phyloP scores from a whole-genome alignment of 2,888 invertebrate genomes.

The Drosophila niveifrons region DNA sequence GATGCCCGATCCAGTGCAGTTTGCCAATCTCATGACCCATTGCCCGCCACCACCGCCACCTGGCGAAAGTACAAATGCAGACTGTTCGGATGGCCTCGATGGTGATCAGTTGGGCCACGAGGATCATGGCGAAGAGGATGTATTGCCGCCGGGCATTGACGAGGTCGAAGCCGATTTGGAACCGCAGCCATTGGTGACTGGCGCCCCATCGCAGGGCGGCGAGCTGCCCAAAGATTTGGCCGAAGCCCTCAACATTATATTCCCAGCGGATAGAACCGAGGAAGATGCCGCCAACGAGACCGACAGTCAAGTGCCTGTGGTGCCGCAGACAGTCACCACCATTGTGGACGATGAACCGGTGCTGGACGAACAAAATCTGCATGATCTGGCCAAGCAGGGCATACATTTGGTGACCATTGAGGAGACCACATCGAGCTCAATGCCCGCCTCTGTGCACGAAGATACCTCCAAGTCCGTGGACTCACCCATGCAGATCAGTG shows the following conservation, averaged over 20 bases:
- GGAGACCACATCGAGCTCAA: slow-evolving; percentile 73
- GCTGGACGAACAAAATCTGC: slow-evolving; percentile 78
- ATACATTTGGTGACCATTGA: slow-evolving; percentile 83
- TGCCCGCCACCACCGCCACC: slow-evolving; percentile 85
- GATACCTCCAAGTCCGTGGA: slow-evolving; percentile 30
- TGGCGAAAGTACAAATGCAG: slow-evolving; percentile 33
- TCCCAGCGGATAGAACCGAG: slow-evolving; percentile 86
- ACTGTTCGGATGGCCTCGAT: slow-evolving; percentile 15
- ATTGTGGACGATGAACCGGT: slow-evolving; percentile 67
- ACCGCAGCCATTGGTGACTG: slow-evolving; percentile 85
- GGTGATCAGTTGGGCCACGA: slow-evolving; percentile 27
- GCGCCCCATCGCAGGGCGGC: slow-evolving; percentile 85
- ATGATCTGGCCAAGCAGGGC: slow-evolving; percentile 83
- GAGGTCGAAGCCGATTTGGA: slow-evolving; percentile 84
- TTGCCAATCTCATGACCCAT: slow-evolving; percentile 84
- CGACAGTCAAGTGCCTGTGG: slow-evolving; percentile 19
- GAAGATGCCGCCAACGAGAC: slow-evolving; percentile 60
- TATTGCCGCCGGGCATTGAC: slow-evolving; percentile 85
- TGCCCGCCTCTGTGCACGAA: slow-evolving; percentile 34
- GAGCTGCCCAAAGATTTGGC: slow-evolving; percentile 87
- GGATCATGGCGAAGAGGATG: slow-evolving; percentile 81
- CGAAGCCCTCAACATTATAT: slow-evolving; percentile 88
- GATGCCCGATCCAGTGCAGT: slow-evolving; percentile 86
- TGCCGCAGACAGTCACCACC: slow-evolving; percentile 75
- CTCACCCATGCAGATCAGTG: slow-evolving; percentile 41